These are phyloP conservation scores for Urocolius indicus DNA, from an alignment of 2,113 vertebrate genomes.

Conservation along the genomic window DNA sequence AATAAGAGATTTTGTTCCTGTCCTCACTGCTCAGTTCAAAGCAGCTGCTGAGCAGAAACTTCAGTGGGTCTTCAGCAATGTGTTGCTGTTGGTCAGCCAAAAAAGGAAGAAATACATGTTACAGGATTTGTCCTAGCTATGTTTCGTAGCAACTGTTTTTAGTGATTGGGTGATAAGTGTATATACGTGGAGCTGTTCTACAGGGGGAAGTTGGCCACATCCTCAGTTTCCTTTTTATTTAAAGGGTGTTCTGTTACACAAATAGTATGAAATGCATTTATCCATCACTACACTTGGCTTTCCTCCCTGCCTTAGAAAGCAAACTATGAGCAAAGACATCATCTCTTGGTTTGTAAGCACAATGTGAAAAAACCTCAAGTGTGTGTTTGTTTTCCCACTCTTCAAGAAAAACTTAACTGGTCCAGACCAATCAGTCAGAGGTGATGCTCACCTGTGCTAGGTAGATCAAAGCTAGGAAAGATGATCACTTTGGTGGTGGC, in stretches of 20 bases:
- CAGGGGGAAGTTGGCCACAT: background rate
- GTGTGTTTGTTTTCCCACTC: background rate
- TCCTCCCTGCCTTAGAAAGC: background rate
- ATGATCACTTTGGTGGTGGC: background rate
- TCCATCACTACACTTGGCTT: background rate
- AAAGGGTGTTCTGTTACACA: background rate
- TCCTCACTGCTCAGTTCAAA: constrained; percentile 70
- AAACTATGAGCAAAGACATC: background rate
- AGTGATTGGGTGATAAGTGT: background rate
- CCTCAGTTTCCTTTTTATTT: background rate
- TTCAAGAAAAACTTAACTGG: background rate
- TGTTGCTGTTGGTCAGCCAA: background rate
- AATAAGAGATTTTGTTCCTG: constrained; percentile 68
- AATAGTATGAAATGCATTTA: background rate
- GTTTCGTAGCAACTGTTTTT: background rate
- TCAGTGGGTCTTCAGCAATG: background rate
- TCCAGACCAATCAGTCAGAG: background rate
- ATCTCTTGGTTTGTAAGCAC: background rate
- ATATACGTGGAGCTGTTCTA: background rate
- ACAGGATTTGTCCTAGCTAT: background rate
- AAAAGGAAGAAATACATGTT: background rate
- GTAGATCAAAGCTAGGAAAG: background rate
- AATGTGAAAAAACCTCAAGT: background rate
- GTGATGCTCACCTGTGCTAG: background rate
- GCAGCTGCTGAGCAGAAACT: constrained; percentile 41